These are phyloP conservation scores for Verasper variegatus DNA, from an alignment of 2,113 vertebrate genomes.

Conservation along the genomic window DNA sequence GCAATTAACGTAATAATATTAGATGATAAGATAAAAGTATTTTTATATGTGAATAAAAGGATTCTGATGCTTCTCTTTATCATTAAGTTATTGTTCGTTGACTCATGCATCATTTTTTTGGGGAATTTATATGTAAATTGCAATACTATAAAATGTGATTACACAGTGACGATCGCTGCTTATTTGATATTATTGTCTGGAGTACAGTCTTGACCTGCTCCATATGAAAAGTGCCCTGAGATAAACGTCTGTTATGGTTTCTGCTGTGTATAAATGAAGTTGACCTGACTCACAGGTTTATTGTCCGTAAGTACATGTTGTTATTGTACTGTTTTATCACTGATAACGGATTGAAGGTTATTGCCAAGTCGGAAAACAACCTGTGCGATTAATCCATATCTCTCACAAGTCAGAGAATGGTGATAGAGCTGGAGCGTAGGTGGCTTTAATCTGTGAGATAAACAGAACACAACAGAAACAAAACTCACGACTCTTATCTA, in stretches of 20 bases:
- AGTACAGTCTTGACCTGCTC: not conserved
- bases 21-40: not conserved
- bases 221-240: not conserved
- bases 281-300: not conserved
- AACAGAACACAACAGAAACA: not conserved
- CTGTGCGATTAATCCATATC: not conserved
- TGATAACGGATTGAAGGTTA: constrained; percentile 31
- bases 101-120: not conserved
- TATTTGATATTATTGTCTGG: not conserved
- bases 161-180: too few species aligned
- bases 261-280: not conserved
- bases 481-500: constrained; percentile 28
- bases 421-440: constrained; percentile 3
- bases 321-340: constrained; percentile 19
- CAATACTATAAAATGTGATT: too few species aligned
- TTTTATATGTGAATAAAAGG: too few species aligned
- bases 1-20: too few species aligned
- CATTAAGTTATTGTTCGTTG: not conserved
- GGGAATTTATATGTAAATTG: not conserved
- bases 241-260: not conserved
- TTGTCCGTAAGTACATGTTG: constrained; percentile 14
- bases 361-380: not conserved
- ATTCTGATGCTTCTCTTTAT: not conserved
- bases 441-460: constrained; percentile 37
- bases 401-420: constrained; percentile 21